phyloP scores from a whole-genome alignment of 1,140 invertebrate genomes.

The silkworm (Bombyx mori) region ASM3026992v2 NC_085109.1:8295001-8295500 shows the following conservation, averaged over 20 bases:
- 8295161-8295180: constrained; percentile 10
- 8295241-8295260: too few relatives aligned
- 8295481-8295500: constrained; percentile 42
- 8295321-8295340: constrained; percentile 38
- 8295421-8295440: constrained; percentile 33
- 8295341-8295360: constrained; percentile 31
- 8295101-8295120: constrained; percentile 54
- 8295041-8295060: constrained; percentile 51
- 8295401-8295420: constrained; percentile 47
- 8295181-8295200: neutral
- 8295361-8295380: constrained; percentile 58
- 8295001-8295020: too few relatives aligned
- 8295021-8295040: constrained; percentile 24
- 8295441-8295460: constrained; percentile 20
- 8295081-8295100: constrained; percentile 46
- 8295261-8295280: too few relatives aligned
- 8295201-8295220: too few relatives aligned
- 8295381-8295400: constrained; percentile 49
- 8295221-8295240: too few relatives aligned
- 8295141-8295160: constrained; percentile 19
- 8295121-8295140: constrained; percentile 32
- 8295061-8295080: constrained; percentile 64
- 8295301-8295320: constrained; percentile 46
- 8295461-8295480: constrained; percentile 10
- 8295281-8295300: constrained; percentile 40